These are phyloP conservation scores for Mythimna loreyi DNA, from an alignment of 2,888 invertebrate genomes.

Conservation along the genomic window DNA sequence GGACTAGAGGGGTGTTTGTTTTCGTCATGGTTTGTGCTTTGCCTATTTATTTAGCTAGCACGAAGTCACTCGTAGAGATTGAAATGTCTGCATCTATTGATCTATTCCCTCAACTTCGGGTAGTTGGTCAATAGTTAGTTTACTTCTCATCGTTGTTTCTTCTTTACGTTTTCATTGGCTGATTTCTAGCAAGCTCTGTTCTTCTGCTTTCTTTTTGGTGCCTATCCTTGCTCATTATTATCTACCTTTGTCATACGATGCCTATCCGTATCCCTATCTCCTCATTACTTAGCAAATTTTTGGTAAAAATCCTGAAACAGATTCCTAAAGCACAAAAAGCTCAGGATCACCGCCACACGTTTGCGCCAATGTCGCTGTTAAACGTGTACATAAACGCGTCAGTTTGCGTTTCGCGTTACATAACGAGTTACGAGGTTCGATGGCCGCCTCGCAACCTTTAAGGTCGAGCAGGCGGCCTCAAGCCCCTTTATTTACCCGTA, in stretches of 20 bases:
- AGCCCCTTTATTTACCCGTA: conserved; percentile 78
- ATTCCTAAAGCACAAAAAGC: conserved; percentile 23
- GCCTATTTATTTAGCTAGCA: conserved; percentile 18
- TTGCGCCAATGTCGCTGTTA: conserved; percentile 31
- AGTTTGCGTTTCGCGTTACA: conserved; percentile 82
- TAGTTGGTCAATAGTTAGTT: not conserved
- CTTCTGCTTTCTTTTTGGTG: not conserved
- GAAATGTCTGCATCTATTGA: conserved; percentile 4
- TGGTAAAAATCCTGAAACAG: not conserved
- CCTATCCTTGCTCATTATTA: not conserved
- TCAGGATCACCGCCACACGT: conserved; percentile 15
- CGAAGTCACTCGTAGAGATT: conserved; percentile 3
- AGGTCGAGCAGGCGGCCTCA: conserved; percentile 83
- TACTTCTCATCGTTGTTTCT: not conserved
- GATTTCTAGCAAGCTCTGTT: not conserved
- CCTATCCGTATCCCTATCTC: not conserved
- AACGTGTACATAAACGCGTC: conserved; percentile 68
- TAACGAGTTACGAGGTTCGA: conserved; percentile 82
- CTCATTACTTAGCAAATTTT: no score
- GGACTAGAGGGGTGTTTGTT: conserved; percentile 28
- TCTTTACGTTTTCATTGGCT: not conserved
- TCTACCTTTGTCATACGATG: not conserved
- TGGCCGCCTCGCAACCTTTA: conserved; percentile 85
- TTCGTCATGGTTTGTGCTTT: conserved; percentile 17
- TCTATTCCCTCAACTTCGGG: not conserved